Evolutionary conservation across 2,113 vertebrate species (phyloP).

Genomic region (Amphiprion percula): DNA sequence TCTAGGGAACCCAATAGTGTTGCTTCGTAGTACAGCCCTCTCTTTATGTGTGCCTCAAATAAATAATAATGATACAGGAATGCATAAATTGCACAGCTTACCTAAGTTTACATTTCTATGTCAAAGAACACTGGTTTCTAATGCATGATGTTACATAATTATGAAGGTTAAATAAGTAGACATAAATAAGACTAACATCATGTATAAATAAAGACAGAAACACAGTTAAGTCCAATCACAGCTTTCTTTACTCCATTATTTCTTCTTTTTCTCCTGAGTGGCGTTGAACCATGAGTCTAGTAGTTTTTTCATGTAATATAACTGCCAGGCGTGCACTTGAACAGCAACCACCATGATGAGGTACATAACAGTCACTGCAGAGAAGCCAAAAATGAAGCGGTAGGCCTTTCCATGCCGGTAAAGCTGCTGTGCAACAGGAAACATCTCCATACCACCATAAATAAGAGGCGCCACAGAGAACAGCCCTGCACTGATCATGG

Average conservation of each 20-base stretch:
- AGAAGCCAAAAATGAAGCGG: slow-evolving; percentile 94
- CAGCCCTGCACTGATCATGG: slow-evolving; percentile 96
- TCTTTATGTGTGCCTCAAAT: neutral
- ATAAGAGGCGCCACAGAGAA: slow-evolving; percentile 96
- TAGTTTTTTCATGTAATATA: slow-evolving; percentile 98
- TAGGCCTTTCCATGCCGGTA: slow-evolving; percentile 97
- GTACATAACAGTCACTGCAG: slow-evolving; percentile 95
- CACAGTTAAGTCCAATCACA: slow-evolving; percentile 37
- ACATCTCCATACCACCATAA: slow-evolving; percentile 99
- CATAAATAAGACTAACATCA: slow-evolving; percentile 10
- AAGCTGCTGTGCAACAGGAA: slow-evolving; percentile 96
- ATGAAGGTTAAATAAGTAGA: slow-evolving; percentile 10
- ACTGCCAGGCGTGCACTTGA: slow-evolving; percentile 96
- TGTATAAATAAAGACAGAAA: slow-evolving; percentile 21
- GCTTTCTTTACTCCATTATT: slow-evolving; percentile 62
- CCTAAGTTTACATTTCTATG: neutral
- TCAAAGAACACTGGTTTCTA: neutral
- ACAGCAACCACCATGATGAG: slow-evolving; percentile 92
- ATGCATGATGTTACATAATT: neutral
- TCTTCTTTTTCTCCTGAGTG: slow-evolving; percentile 97
- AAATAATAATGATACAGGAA: neutral
- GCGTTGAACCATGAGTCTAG: slow-evolving; percentile 97
- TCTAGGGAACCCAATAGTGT: too few species aligned
- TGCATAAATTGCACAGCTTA: neutral
- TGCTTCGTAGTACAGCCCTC: too few species aligned